Evolutionary conservation across 2,888 invertebrate genomes (phyloP).

Genomic region (Drosophila acutilabella): DNA sequence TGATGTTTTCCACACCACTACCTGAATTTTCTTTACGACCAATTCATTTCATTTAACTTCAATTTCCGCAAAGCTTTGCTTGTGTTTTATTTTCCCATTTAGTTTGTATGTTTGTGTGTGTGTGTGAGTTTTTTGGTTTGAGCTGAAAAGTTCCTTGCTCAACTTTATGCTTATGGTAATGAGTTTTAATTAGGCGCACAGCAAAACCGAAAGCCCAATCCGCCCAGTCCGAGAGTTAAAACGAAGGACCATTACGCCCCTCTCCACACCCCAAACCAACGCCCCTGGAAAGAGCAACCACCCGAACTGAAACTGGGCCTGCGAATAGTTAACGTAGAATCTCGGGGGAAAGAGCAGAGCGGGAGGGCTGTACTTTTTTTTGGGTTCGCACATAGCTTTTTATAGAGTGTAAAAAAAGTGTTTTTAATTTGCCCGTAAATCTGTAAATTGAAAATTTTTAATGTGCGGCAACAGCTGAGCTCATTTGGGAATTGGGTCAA

Average conservation of each 20-base stretch:
- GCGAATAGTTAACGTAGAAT: slow-evolving; percentile 24
- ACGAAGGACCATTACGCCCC: slow-evolving; percentile 35
- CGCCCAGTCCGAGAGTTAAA: slow-evolving; percentile 37
- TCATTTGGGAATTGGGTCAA: slow-evolving; percentile 40
- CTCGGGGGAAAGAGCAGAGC: slow-evolving; percentile 8
- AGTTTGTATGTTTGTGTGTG: neutral
- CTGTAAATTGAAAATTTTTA: slow-evolving; percentile 40
- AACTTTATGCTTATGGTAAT: slow-evolving; percentile 79
- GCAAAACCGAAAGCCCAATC: slow-evolving; percentile 54
- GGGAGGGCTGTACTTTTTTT: slow-evolving; percentile 13
- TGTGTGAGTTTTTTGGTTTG: slow-evolving; percentile 2
- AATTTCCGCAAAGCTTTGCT: slow-evolving; percentile 52
- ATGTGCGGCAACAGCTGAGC: slow-evolving; percentile 57
- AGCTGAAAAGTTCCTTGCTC: slow-evolving; percentile 58
- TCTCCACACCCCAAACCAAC: slow-evolving; percentile 3
- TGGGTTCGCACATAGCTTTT: slow-evolving; percentile 26
- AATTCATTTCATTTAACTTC: slow-evolving; percentile 47
- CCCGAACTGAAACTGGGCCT: slow-evolving; percentile 21
- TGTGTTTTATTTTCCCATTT: slow-evolving; percentile 24
- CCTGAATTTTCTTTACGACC: neutral
- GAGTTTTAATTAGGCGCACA: slow-evolving; percentile 80
- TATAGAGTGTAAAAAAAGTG: slow-evolving; percentile 47
- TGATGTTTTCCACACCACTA: slow-evolving; percentile 3
- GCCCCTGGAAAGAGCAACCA: slow-evolving; percentile 14
- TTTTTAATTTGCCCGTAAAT: slow-evolving; percentile 47